Conservation (phyloP, 2,113 vertebrate species). For the Antigone vipio region DNA sequence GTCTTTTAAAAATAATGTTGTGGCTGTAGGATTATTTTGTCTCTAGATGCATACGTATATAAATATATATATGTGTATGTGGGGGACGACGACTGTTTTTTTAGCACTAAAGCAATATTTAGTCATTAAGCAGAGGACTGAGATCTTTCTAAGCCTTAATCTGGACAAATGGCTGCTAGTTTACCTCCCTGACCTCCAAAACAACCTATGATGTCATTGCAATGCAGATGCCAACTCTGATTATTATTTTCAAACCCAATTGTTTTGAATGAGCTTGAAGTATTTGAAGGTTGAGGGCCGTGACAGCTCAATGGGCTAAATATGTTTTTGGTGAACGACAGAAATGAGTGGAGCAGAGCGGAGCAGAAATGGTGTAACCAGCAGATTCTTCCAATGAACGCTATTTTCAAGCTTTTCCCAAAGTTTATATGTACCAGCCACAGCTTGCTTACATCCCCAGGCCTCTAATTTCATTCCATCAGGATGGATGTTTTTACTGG, state of each 20-base stretch:
- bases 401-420: not conserved
- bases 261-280: not conserved
- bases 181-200: not conserved
- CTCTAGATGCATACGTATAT: not conserved
- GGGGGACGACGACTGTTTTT: not conserved
- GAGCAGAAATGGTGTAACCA: not conserved
- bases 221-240: not conserved
- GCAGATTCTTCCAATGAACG: not conserved
- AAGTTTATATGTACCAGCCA: not conserved
- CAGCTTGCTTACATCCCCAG: not conserved
- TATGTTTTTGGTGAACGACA: not conserved
- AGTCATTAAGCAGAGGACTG: not conserved
- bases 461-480: not conserved
- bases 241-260: not conserved
- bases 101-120: not conserved
- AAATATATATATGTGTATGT: not conserved
- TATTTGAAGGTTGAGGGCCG: not conserved
- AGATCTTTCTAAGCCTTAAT: not conserved
- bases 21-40: not conserved
- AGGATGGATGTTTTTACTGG: not conserved
- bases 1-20: not conserved
- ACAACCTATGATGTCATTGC: not conserved
- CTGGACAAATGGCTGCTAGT: not conserved
- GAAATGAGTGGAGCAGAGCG: not conserved
- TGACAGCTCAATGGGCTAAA: not conserved